Evolutionary conservation across 2,113 vertebrate genomes (phyloP), one percentile per base, ranked within the genome.

Genomic region (Himantopus leucocephalus): DNA sequence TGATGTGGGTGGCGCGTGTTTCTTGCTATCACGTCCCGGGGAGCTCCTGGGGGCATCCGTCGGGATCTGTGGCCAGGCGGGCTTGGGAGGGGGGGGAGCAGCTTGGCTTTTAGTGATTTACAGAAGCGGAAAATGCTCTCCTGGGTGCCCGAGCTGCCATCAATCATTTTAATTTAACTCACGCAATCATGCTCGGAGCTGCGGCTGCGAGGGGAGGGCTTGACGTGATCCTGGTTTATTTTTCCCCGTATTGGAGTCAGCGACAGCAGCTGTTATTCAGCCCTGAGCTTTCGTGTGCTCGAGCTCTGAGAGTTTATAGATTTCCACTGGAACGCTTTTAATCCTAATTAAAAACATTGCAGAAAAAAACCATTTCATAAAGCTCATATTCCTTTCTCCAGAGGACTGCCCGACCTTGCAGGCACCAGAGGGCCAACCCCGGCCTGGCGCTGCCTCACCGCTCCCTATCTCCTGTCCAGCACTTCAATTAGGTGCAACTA

Each of bases 1-100:
- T 0, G 2, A 9, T 4, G 18, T 13, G 13, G 37, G 34, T 2
- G 0, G 10, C 0, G 0, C 5, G 2, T 12, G 22, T 14, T 56
- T 17, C 63, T 52, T 19, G 5, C 74, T 43, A 20, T 24, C 75
- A 2, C 39, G 4, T 73, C 45, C 72, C 16, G 1, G 34, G 86
- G 26, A 34, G 45, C 60, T 76, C 60, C 83, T 14, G 26, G 17
- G 55, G 56, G 41, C 50, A 58, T 74, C 73, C 7, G 0, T 8
- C 0, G 23, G 92, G 89, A 68, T 90, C 60, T 8, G 34, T 9
- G 73, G 47, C 58, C 63, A 24, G 35, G 37, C 10, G 0, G n/a
- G 75, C 17, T 52, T 7, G 56, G 18, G 26, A 30, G 1, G 21
- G 7, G 13, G 27, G 63, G n/a, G 39, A 88, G 48, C 74, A 58